Base-by-base conservation (phyloP, 2,888 invertebrate genomes). In the Andricus quercusramuli region DNA sequence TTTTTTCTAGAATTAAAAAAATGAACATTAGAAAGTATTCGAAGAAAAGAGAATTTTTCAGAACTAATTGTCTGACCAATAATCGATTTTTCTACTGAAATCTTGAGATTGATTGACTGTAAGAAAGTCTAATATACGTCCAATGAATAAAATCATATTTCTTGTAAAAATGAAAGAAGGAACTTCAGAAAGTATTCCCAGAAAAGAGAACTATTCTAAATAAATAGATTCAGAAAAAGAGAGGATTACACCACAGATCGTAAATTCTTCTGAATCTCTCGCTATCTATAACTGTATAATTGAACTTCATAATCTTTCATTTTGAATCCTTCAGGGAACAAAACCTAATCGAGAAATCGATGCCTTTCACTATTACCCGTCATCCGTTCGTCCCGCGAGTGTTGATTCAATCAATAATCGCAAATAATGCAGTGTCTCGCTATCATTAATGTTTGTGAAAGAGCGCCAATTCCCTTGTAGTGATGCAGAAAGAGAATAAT, bases 401-500 rank as follows among this genome's bases (percentile, higher is more conserved):
- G 51, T 74, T 74, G 51, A 51, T 51, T 56, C 70, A 74, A 74
- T 74, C 67, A 67, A 67, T 67, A 41, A 67, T 74, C 20, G 51
- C 25, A 47, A 70, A 51, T 68, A 44, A 51, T 68, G 68, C 37
- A 56, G 29, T 51, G 51, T 74, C 70, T 74, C 44, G 51, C n/a
- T 74, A 67, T 67, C 67, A 37, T 67, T 67, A 67, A 37, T 41
- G 67, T 67, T 37, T 41, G 37, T 41, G 85, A 86, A 83, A 82
- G 84, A 88, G 85, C 85, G 82, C 85, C 86, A 85, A 85, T 88
- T 88, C 83, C 82, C 85, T 81, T 85, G 84, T 86, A 89, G 89
- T 89, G 89, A 89, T 88, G 84, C 84, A 85, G 85, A 80, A 80
- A 83, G 82, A 64, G 84, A 85, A 87, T 89, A 88, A 89, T 88